Evolutionary conservation across 2,113 vertebrate species (phyloP).

Genomic region (Nycticebus coucang): DNA sequence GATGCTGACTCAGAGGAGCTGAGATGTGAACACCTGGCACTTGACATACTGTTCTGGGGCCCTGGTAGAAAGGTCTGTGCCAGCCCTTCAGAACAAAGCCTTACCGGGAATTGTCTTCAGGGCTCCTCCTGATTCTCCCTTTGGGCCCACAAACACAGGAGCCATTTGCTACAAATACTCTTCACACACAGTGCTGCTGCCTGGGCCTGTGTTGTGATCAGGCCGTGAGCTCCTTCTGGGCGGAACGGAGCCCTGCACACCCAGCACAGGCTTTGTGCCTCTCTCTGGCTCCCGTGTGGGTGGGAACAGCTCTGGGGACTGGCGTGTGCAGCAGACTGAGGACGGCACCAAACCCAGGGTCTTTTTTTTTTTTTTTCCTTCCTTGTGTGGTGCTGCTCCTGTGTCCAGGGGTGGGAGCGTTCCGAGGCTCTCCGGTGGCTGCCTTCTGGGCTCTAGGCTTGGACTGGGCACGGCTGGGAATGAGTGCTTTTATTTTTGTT

Average conservation of each 20-base stretch:
- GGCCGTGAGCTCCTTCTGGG: neutral
- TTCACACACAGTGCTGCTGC: neutral
- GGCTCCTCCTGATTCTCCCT: neutral
- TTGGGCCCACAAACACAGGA: neutral
- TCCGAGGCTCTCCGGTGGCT: neutral
- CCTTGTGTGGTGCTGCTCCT: neutral
- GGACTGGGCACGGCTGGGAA: neutral
- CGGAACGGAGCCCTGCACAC: too few relatives aligned
- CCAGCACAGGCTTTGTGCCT: too few relatives aligned
- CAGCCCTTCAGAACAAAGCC: neutral
- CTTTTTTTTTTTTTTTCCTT: neutral
- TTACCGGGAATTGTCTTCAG: neutral
- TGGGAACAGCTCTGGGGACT: neutral
- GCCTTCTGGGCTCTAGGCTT: neutral
- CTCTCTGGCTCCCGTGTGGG: neutral
- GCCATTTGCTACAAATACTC: neutral
- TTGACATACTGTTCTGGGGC: neutral
- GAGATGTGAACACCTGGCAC: neutral
- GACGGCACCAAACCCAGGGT: neutral
- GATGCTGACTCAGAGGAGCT: neutral
- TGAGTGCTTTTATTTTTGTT: neutral
- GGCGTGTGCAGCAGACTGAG: fast-evolving
- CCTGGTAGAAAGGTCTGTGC: neutral
- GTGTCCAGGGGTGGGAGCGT: neutral
- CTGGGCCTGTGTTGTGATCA: neutral